Evolutionary conservation across 2,113 vertebrate species (phyloP).

Genomic region (Erythrolamprus reginae): DNA sequence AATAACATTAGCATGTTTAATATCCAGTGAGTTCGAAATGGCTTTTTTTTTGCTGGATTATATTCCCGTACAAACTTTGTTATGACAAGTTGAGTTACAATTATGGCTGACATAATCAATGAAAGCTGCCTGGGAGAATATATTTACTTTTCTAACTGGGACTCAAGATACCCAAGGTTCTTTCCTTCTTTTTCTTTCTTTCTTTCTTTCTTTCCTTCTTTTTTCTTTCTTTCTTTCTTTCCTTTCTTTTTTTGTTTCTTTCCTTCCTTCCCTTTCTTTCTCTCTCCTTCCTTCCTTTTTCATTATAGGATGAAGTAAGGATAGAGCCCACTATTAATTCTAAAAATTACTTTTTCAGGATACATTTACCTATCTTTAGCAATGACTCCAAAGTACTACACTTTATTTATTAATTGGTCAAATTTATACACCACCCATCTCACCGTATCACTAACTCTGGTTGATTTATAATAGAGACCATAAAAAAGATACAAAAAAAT

Average conservation of each 20-base stretch:
- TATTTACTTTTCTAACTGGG: not conserved
- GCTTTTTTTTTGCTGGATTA: constrained; percentile 32
- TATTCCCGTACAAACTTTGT: constrained; percentile 40
- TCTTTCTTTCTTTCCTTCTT: no score
- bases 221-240: not conserved
- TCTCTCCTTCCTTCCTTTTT: not conserved
- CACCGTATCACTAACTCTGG: not conserved
- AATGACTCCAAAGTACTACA: not conserved
- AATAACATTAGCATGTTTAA: constrained; percentile 42
- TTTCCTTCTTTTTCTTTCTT: no score
- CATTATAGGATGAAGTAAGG: not conserved
- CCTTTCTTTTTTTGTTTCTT: no score
- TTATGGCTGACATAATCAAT: constrained; percentile 22
- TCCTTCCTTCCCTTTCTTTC: not conserved
- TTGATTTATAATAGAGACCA: not conserved
- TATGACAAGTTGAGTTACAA: constrained; percentile 35
- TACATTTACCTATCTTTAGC: not conserved
- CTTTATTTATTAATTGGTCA: not conserved
- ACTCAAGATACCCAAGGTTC: not conserved
- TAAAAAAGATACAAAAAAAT: not conserved
- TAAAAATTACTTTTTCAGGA: not conserved
- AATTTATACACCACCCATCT: not conserved
- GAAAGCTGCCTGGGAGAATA: not conserved
- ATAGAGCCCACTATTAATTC: not conserved
- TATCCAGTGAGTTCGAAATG: constrained; percentile 6